These are phyloP conservation scores for Aphelocoma californica DNA, from an alignment of 2,797 vertebrate species.

Conservation along the genomic window DNA sequence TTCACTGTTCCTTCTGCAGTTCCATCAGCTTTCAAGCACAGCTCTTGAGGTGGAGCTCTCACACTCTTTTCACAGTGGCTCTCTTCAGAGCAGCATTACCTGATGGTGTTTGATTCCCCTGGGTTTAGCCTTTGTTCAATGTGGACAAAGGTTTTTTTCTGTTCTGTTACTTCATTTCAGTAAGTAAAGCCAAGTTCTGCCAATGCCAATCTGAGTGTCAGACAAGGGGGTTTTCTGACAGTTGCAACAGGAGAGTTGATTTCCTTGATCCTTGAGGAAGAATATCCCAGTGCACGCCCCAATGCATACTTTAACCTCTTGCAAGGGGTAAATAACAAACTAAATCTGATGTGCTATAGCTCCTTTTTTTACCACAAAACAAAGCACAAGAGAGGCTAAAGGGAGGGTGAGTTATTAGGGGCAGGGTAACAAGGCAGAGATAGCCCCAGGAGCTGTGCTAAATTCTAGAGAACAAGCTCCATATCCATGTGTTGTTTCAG, in stretches of 20 bases:
- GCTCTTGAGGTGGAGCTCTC: not conserved
- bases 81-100: not conserved
- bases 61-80: not conserved
- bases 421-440: not conserved
- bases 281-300: constrained; percentile 57
- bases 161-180: not conserved
- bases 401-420: not conserved
- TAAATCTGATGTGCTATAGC: not conserved
- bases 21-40: constrained; percentile 44
- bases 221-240: not conserved
- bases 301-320: constrained; percentile 14
- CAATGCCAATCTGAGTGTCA: not conserved
- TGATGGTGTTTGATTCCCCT: not conserved
- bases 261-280: not conserved
- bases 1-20: not conserved
- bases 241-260: not conserved
- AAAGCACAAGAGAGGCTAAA: not conserved
- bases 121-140: not conserved
- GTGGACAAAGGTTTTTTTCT: not conserved
- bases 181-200: not conserved
- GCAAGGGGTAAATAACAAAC: constrained; percentile 31
- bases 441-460: not conserved
- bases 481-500: not conserved
- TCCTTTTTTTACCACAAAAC: not conserved
- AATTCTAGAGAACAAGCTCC: not conserved